Evolutionary conservation across 2,888 invertebrate species (phyloP).

Genomic region (Allygus modestus): DNA sequence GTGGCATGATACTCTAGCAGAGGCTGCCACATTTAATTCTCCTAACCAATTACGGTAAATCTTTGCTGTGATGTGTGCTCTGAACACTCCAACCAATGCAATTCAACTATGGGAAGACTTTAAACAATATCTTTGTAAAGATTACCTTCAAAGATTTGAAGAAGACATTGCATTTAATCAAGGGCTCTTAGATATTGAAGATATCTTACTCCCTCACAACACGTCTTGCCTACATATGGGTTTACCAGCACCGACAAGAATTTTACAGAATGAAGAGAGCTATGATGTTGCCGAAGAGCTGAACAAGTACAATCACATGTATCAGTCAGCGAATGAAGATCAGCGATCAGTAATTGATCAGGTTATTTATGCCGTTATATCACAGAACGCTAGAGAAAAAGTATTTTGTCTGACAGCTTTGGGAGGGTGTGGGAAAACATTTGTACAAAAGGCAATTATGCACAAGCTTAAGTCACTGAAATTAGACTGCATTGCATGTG

Average conservation of each 20-base stretch:
- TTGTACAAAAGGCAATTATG: too few species aligned
- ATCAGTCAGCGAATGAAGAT: constrained; percentile 11
- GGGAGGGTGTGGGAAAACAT: too few species aligned
- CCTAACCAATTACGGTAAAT: constrained; percentile 27
- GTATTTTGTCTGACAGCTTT: too few species aligned
- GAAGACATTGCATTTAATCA: constrained; percentile 1
- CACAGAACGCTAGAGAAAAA: too few species aligned
- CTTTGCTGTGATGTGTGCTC: constrained; percentile 22
- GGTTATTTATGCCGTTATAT: too few species aligned
- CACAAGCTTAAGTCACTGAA: too few species aligned
- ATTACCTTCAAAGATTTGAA: constrained; percentile 4
- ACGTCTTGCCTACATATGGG: constrained; percentile 8
- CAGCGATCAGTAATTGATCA: not conserved
- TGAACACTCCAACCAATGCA: constrained; percentile 21
- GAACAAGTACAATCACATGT: too few species aligned
- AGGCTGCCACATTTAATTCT: not conserved
- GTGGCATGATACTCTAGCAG: too few species aligned
- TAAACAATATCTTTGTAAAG: constrained; percentile 34
- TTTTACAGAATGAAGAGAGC: too few species aligned
- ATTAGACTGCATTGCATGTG: too few species aligned
- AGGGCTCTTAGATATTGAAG: constrained; percentile 18
- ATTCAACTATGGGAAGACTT: constrained; percentile 37
- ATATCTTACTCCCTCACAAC: constrained; percentile 3
- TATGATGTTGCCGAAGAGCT: too few species aligned
- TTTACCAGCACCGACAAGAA: too few species aligned